Base-by-base conservation (phyloP, 2,113 vertebrate species). In the Saguinus imperator region DNA sequence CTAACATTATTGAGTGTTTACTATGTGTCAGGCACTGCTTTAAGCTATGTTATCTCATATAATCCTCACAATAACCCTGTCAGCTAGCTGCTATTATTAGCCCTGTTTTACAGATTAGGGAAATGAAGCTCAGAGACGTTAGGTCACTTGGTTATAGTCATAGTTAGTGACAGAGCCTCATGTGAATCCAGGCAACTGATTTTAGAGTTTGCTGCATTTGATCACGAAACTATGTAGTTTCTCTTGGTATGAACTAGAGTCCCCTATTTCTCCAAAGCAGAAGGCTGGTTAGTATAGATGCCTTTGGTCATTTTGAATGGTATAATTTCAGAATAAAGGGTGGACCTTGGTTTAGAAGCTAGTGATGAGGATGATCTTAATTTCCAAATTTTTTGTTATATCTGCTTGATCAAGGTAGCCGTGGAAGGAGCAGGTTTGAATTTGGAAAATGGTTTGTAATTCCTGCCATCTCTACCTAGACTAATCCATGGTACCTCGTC, bases 201-300 rank as follows among this genome's bases (percentile, higher is more conserved):
- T 96, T 90, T 94, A 96, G 45, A 77, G 58, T 95, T 94, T 91
- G 35, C 77, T 88, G 40, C 68, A 93, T 95, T 85, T 95, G 81
- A 68, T 85, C 52, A 86, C 48, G 55, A 79, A 86, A 80, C 66
- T 21, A 20, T n/a, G 1, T 73, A 55, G 89, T 37, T 35, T 82
- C 16, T 89, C 72, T 94, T 73, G 58, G 8, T 25, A 77, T 35
- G 5, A 66, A 55, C n/a, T 75, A 40, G 37, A 58, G 88, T 85
- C 91, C 48, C 25, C 13, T 84, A 3, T 96, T 92, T 96, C 73
- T 96, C 20, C 66, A 73, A 70, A 96, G 79, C 43, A 87, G 80
- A 89, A 95, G 55, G 12, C 35, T 72, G 61, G 35, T 55, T 85
- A 37, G 85, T 83, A 93, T 50, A 52, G 75, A 37, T 89, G 84